Conservation (phyloP, 2,888 invertebrate genomes). For the Noctua janthe region DNA sequence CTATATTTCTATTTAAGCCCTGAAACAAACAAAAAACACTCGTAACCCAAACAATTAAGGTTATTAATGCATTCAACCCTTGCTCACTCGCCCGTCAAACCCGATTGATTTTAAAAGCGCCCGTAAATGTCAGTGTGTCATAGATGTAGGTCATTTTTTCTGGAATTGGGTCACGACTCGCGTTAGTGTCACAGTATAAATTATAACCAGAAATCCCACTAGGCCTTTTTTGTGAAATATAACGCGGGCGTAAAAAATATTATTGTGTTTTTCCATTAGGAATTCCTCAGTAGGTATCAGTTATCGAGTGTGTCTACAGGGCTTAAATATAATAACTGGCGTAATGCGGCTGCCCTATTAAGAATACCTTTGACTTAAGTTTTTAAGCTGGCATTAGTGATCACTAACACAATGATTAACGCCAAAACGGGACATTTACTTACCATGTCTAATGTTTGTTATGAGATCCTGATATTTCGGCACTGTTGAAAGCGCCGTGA, state of each 20-base stretch:
- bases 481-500: too few species aligned
- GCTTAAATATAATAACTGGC: too few species aligned
- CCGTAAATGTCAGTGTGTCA: slow-evolving; percentile 61
- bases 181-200: slow-evolving; percentile 3
- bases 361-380: background rate
- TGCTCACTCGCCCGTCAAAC: slow-evolving; percentile 25
- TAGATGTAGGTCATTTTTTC: slow-evolving; percentile 44
- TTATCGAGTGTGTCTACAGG: background rate
- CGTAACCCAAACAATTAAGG: slow-evolving; percentile 19
- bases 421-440: too few species aligned
- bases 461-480: background rate
- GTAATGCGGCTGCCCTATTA: background rate
- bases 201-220: background rate
- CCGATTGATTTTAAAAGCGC: slow-evolving; percentile 50
- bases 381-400: background rate
- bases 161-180: slow-evolving; percentile 50
- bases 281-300: background rate
- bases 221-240: background rate
- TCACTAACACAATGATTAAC: background rate
- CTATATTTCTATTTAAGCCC: background rate
- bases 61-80: slow-evolving; percentile 31
- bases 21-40: background rate
- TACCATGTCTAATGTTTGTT: background rate
- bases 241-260: background rate
- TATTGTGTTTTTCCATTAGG: background rate